Conservation (phyloP, 2,797 vertebrate species). For the Etheostoma perlongum region DNA sequence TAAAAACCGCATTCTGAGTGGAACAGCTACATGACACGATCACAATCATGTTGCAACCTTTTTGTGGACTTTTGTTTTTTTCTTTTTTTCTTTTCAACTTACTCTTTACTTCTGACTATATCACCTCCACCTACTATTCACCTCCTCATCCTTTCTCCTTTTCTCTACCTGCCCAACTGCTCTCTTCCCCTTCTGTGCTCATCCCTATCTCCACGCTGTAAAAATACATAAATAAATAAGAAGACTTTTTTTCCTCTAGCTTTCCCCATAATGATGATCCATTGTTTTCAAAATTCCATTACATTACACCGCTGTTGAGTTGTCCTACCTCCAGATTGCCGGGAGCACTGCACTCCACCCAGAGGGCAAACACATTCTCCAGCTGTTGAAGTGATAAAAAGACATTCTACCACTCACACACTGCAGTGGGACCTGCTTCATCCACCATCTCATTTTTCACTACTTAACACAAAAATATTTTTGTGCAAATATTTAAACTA, state of each 20-base stretch:
- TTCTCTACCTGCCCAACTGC: background rate
- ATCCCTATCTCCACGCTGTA: conserved; percentile 12
- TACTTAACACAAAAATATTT: conserved; percentile 20
- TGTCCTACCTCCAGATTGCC: conserved; percentile 33
- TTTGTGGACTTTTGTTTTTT: background rate
- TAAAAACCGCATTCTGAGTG: conserved; percentile 12
- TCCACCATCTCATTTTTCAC: conserved; percentile 7
- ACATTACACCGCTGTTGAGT: conserved; percentile 25
- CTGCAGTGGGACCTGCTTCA: conserved; percentile 11
- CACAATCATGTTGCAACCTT: background rate
- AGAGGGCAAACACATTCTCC: conserved; percentile 39
- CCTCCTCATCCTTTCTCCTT: conserved; percentile 5
- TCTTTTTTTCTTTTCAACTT: background rate
- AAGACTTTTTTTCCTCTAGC: background rate
- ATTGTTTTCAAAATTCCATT: conserved; percentile 43
- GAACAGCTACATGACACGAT: background rate
- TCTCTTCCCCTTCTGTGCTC: conserved; percentile 2
- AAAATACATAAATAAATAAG: conserved; percentile 28
- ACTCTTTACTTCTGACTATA: background rate
- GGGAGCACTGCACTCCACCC: conserved; percentile 39
- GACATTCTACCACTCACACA: background rate
- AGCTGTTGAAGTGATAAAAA: conserved; percentile 45
- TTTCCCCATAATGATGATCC: conserved; percentile 40
- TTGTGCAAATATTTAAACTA: conserved; percentile 9
- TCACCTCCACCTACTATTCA: conserved; percentile 6